Base-by-base conservation (phyloP, 1,140 invertebrate genomes). In the Antheraea pernyi region DNA sequence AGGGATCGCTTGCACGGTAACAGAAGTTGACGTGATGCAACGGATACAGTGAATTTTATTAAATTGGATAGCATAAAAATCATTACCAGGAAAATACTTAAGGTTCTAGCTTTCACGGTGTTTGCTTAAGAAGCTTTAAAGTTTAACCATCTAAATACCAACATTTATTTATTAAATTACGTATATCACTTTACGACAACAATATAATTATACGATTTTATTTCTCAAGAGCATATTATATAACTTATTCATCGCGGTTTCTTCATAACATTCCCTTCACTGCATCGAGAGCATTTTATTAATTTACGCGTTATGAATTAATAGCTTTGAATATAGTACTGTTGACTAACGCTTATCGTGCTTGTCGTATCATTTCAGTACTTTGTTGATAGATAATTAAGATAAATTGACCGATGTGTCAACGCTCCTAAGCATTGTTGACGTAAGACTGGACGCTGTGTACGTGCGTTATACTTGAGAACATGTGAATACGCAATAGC, bases 381-480 rank as follows among this genome's bases (percentile, higher is more conserved):
- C 30, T 37, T 11, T 37, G 30, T 61, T 22, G 59, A 37, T 63
- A 36, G 11, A 10, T 73, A 74, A 74, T 70, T 74, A 67, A 75
- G 67, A 75, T 69, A 67, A 71, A 75, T 75, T 71, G 64, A 22
- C 63, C 36, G 42, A 36, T 64, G 65, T 73, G 72, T 70, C 69
- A 75, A 69, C 69, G 69, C 19, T 61, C 59, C 67, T 42, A 64
- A 71, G 67, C 60, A 64, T 65, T 62, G 65, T 36, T 68, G 19
- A 68, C 36, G 53, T n/a, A 65, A 65, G 8, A n/a, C 60, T 53
- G 16, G 11, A 53, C 46, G 0, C 16, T 6, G 6, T 2, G 16
- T 0, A 53, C 11, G 16, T 53, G 11, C 16, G 1, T 16, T 53
- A 53, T 53, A 13, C 16, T 53, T 5, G 46, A 53, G 46, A 53